Base-by-base conservation (phyloP, 1,140 invertebrate species). In the Fopius arisanus region DNA sequence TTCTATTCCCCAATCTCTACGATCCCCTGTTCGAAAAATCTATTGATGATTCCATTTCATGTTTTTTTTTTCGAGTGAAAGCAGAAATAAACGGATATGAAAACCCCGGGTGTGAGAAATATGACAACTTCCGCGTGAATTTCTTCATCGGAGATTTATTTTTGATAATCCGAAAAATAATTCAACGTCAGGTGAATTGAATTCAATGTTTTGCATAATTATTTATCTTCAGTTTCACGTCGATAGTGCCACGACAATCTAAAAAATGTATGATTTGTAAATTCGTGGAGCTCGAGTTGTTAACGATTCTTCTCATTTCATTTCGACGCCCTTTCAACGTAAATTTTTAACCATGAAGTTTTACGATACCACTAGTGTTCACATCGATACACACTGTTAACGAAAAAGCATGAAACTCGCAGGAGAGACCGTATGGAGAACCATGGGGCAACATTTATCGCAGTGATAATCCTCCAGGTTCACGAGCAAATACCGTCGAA, bases 401-500 rank as follows among this genome's bases (percentile, higher is more conserved):
- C 43, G 14, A 59, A 59, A 59, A 59, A 26, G 5, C 54, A 59
- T 59, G 54, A 19, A 59, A 51, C 43, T 21, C 26, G 26, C 2
- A 4, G 26, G 26, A 65, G 16, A 31, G 26, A 16, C 26, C 26
- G 28, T 31, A 65, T 65, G n/a, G 7, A 65, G 29, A 59, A 28
- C 16, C 9, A 37, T n/a, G 51, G 21, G 37, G 28, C 14, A 70
- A 74, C 73, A 68, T 74, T 74, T 74, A 51, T 70, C 62, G 28
- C n/a, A n/a, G 62, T 65, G 62, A 65, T 65, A 65, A 65, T 65
- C 62, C 62, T 28, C 21, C 26, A 33, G 62, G 62, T 65, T 65
- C 29, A 19, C 29, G 29, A 14, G 28, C 28, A 65, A 65, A 65
- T 65, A 16, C 29, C 21, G 16, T 23, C 26, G 23, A 59, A 65